Percentiles rank a stretch among this genome's conserved stretches.
Evolutionary conservation across 2,113 vertebrate species (phyloP).

Genomic region (Gavialis gangeticus): DNA sequence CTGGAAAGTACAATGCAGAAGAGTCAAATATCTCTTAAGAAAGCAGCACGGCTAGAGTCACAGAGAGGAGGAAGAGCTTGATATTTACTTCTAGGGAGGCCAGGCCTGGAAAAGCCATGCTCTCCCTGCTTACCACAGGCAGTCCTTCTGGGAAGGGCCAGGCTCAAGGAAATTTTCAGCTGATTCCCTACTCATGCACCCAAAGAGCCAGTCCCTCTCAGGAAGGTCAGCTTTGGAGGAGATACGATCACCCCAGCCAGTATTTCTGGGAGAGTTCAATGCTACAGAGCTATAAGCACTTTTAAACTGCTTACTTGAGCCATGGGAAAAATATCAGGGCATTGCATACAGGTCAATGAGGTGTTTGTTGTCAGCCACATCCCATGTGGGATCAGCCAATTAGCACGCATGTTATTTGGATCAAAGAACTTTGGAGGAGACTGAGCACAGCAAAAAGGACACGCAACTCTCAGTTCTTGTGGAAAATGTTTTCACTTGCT

Average conservation of each 20-base stretch:
- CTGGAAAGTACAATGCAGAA: conserved; percentile 24
- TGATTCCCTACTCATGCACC: neutral
- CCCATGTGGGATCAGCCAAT: neutral
- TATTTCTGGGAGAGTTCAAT: neutral
- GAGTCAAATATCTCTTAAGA: conserved; percentile 62
- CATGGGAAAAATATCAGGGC: neutral
- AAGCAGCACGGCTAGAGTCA: conserved; percentile 33
- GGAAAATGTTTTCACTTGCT: neutral
- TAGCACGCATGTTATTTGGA: neutral
- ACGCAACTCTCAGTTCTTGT: neutral
- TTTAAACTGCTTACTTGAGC: neutral
- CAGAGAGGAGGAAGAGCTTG: neutral
- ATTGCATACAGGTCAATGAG: neutral
- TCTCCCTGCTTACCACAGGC: neutral
- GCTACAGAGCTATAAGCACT: neutral
- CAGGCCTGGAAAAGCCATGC: neutral
- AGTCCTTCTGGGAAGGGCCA: neutral
- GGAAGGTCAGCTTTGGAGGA: neutral
- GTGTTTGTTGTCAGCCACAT: neutral
- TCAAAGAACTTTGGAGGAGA: neutral
- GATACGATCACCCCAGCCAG: neutral
- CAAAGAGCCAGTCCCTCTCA: neutral
- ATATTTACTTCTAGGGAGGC: neutral
- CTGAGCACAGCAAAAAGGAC: neutral
- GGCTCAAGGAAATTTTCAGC: neutral